Evolutionary conservation across 2,797 vertebrate genomes (phyloP), one percentile per base, ranked within the genome.

Genomic region (Channa striata): DNA sequence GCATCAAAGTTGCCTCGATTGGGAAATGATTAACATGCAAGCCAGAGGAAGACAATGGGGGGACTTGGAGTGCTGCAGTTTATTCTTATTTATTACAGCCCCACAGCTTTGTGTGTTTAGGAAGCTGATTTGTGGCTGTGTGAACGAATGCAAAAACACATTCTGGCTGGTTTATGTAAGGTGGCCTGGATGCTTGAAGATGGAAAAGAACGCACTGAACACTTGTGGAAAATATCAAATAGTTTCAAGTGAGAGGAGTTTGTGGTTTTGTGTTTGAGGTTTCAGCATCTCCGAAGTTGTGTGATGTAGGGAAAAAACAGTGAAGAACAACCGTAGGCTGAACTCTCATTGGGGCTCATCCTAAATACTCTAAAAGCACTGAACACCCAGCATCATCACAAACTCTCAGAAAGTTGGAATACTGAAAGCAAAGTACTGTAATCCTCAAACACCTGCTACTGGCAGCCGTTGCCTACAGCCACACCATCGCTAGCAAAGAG

Each of bases 31-130:
- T 82, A 89, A 77, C 65, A 81, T 81, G 63, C 71, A 71, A 78
- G 68, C 61, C 77, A 57, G 65, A 72, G 73, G 90, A 83, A 77
- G 76, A 82, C 81, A 71, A 83, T 58, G 19, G 60, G 63, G 76
- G 59, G 47, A 61, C 59, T 63, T 19, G 36, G 42, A 86, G 43
- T 16, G 2, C 71, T 72, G 81, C 78, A 68, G 68, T 78, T 76
- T 77, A 78, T 71, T 77, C 77, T 72, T 80, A 68, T 85, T 90
- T 87, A 83, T 83, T 80, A 68, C 76, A 69, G 59, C 72, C 64
- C 82, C 73, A 53, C 77, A 83, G 81, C 83, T 80, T 67, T 84
- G 83, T 84, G 75, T 81, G 68, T 84, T 88, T 84, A 83, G 74
- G 73, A 82, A 53, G 75, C 70, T 68, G 85, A 87, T 87, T 85